Conservation (phyloP, 2,113 vertebrate genomes). For the Nesogale talazaci region DNA sequence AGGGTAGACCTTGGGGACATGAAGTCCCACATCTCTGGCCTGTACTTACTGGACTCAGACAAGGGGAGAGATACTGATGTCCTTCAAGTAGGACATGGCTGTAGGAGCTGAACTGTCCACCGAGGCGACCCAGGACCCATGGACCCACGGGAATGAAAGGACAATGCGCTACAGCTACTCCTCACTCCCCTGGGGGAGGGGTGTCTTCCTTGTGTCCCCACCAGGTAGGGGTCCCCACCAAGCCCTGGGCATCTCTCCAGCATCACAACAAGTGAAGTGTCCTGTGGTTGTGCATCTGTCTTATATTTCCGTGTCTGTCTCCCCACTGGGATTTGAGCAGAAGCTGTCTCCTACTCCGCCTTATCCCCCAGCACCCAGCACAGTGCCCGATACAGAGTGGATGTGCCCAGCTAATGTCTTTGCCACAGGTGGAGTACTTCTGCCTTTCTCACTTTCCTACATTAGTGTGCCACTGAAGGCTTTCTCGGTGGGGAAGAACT, state of each 20-base stretch:
- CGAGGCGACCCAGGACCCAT: neutral
- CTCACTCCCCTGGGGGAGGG: neutral
- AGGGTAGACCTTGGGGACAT: neutral
- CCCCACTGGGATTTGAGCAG: neutral
- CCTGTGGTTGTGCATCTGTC: neutral
- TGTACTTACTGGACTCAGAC: neutral
- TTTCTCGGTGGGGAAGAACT: constrained; percentile 5
- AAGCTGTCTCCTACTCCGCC: neutral
- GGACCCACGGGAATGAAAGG: rapidly evolving
- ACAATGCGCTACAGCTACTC: rapidly evolving
- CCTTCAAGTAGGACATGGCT: neutral
- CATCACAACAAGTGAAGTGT: neutral
- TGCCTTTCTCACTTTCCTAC: neutral
- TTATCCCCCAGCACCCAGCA: neutral
- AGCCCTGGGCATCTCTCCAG: neutral
- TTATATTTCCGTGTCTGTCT: neutral
- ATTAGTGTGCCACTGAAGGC: neutral
- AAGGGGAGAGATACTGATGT: too few species aligned
- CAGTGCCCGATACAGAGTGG: rapidly evolving
- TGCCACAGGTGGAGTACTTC: neutral
- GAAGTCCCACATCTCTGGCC: neutral
- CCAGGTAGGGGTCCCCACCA: neutral
- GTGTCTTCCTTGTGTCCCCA: neutral
- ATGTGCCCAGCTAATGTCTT: neutral
- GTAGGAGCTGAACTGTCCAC: too few species aligned